These are phyloP conservation scores for Drosophila sp. DNA, from an alignment of 1,140 invertebrate species.

Conservation along the genomic window DNA sequence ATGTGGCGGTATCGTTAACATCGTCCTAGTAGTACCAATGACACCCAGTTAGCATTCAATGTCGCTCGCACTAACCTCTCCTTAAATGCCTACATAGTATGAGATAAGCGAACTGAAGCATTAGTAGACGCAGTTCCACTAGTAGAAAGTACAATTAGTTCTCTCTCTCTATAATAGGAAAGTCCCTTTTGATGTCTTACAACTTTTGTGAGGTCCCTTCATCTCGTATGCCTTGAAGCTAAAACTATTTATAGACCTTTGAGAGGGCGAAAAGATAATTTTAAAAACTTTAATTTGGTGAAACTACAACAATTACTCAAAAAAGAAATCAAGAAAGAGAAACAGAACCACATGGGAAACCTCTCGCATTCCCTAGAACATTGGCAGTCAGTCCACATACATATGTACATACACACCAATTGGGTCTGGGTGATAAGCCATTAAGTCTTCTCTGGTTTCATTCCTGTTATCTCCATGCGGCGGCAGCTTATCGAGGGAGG, in stretches of 20 bases:
- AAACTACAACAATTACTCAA: conserved; percentile 66
- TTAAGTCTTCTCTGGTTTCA: conserved; percentile 36
- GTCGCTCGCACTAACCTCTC: conserved; percentile 30
- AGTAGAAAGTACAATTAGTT: too few species aligned
- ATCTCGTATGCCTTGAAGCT: not conserved
- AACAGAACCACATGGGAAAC: conserved; percentile 33
- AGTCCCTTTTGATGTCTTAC: too few species aligned
- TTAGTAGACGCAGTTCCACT: too few species aligned
- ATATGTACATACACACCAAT: not conserved
- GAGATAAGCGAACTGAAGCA: too few species aligned
- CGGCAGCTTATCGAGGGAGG: conserved; percentile 56
- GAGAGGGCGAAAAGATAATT: conserved; percentile 24
- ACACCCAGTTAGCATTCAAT: conserved; percentile 27
- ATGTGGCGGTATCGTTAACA: conserved; percentile 13
- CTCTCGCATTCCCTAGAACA: conserved; percentile 39
- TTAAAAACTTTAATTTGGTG: conserved; percentile 14
- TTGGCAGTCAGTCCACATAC: conserved; percentile 44
- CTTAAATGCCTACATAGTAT: too few species aligned
- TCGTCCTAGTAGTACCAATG: conserved; percentile 28
- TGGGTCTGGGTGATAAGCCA: conserved; percentile 49
- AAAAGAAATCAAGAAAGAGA: not conserved
- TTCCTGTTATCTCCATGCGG: conserved; percentile 45
- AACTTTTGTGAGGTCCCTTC: too few species aligned
- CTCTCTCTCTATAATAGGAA: too few species aligned
- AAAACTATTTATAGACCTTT: not conserved